Evolutionary conservation across 2,888 invertebrate genomes (phyloP), one percentile per base, ranked within the genome.

Genomic region (Amiota minor): DNA sequence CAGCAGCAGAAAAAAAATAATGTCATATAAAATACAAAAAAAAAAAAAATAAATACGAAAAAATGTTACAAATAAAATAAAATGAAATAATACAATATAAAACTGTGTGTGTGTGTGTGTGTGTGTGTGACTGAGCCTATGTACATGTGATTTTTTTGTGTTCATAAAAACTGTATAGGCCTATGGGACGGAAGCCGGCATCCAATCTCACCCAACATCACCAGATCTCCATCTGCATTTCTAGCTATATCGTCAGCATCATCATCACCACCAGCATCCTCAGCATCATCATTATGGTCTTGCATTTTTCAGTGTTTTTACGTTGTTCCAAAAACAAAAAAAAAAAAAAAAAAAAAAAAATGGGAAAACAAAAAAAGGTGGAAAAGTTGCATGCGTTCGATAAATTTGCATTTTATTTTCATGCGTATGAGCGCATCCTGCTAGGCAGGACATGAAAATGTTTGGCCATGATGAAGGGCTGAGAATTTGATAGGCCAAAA

Each of bases 371-470:
- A 35, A 56, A 68, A 68, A 67, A 16, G 11, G 10, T 16, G 18
- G 9, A 47, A 18, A 46, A 18, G 9, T 53, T 55, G 50, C 46
- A 12, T 16, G 64, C 65, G 23, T 55, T 49, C 18, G n/a, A 59
- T 50, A 50, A 71, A 68, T 68, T 68, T 56, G 62, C 71, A 50
- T 50, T 75, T 75, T 71, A 71, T 75, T 75, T 75, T 65, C 70
- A 35, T 75, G 72, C 73, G 75, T 73, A 14, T 62, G 53, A 12
- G 35, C 35, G 35, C 35, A 35, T 35, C 35, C 35, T 6, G 35
- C 35, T 35, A 35, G n/a, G 53, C 53, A 53, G 53, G 53, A 18
- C 10, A 59, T 59, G 10, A 59, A 59, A 59, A 56, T 35, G 35
- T 59, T 49, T 55, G 20, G 67, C 20, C 50, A 46, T 16, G 14